phyloP scores from a whole-genome alignment of 2,113 vertebrate genomes.

The Rhinoptilus africanus region DNA sequence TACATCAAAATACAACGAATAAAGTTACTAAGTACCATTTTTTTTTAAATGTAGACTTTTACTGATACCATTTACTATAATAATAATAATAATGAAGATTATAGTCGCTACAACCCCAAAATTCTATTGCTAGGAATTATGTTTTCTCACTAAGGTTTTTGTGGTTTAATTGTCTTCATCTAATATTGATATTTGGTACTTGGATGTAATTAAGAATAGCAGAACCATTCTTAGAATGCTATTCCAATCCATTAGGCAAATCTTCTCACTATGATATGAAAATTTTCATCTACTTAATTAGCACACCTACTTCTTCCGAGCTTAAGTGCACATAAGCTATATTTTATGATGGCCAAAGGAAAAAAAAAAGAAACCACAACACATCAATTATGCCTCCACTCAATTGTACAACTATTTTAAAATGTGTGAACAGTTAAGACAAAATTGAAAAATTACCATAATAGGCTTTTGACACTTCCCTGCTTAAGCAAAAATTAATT shows the following conservation, averaged over 20 bases:
- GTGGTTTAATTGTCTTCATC: conserved; percentile 33
- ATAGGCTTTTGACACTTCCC: conserved; percentile 65
- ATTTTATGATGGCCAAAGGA: conserved; percentile 29
- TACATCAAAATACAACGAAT: background rate
- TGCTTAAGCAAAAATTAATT: conserved; percentile 73
- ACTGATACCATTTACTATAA: background rate
- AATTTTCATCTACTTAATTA: conserved; percentile 65
- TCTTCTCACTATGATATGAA: conserved; percentile 52
- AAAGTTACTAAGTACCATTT: background rate
- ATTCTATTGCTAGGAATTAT: background rate
- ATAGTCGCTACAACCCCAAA: background rate
- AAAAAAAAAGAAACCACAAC: conserved; percentile 24
- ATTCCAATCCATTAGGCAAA: conserved; percentile 50
- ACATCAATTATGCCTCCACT: conserved; percentile 41
- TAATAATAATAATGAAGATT: background rate
- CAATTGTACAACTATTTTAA: conserved; percentile 51
- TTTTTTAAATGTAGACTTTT: background rate
- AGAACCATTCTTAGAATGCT: conserved; percentile 14
- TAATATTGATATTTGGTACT: conserved; percentile 41
- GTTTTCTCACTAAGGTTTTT: background rate
- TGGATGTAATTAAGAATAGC: conserved; percentile 48
- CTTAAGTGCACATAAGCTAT: conserved; percentile 36
- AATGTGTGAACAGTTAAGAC: conserved; percentile 56
- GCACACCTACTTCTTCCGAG: conserved; percentile 39
- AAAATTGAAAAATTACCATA: conserved; percentile 69